Conservation (phyloP, 2,113 vertebrate species). For the Anolis carolinensis region DNA sequence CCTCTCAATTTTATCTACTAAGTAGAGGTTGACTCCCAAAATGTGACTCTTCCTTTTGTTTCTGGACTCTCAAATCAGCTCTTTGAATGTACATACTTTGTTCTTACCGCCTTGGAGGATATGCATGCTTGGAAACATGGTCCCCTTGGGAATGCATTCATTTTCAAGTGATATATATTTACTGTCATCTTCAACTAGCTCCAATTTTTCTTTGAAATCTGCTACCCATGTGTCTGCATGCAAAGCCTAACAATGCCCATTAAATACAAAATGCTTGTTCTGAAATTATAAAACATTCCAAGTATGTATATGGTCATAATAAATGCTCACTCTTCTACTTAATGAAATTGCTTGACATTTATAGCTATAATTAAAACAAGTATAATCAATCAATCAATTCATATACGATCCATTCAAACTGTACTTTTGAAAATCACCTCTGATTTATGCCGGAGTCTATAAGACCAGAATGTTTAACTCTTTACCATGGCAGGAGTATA, state of each 20-base stretch:
- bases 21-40: background rate
- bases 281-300: constrained; percentile 4
- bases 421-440: constrained; percentile 20
- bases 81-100: background rate
- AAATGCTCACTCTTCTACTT: constrained; percentile 13
- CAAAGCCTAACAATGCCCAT: constrained; percentile 8
- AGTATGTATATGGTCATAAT: background rate
- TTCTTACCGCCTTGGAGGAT: background rate
- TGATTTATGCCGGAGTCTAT: constrained; percentile 29
- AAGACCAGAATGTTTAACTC: constrained; percentile 26
- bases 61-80: background rate
- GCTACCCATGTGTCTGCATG: background rate
- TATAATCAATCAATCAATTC: constrained; percentile 38
- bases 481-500: background rate
- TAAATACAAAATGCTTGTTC: constrained; percentile 24
- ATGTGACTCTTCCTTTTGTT: background rate
- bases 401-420: constrained; percentile 25
- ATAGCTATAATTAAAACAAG: constrained; percentile 46
- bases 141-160: background rate
- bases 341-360: constrained; percentile 39
- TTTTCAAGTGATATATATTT: constrained; percentile 24
- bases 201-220: constrained; percentile 15
- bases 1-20: background rate
- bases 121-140: background rate
- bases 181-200: background rate